Evolutionary conservation across 1,140 invertebrate species (phyloP), one percentile per base, ranked within the genome.

Genomic region (Pygmarrhopalites habei): DNA sequence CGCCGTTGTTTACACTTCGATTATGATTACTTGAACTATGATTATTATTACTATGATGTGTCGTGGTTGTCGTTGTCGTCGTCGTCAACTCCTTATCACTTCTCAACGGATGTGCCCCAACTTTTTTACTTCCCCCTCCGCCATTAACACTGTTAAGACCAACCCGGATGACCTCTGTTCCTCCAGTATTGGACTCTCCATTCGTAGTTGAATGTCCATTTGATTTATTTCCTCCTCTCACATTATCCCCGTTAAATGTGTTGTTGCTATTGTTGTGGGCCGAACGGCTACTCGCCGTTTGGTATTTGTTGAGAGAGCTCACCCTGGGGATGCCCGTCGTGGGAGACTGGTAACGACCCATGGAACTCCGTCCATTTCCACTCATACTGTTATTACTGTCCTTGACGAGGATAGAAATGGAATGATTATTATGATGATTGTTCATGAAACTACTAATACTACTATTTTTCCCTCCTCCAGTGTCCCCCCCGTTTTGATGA

Each of bases 41-140:
- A 19, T n/a, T 32, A 43, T 58, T 44, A 65, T 30, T 26, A n/a
- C n/a, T n/a, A n/a, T n/a, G n/a, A n/a, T n/a, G n/a, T n/a, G n/a
- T n/a, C 41, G 56, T 44, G 17, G 58, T 28, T 26, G 60, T 58
- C 28, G 55, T 14, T 21, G n/a, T 32, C 23, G n/a, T n/a, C n/a
- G n/a, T n/a, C n/a, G 59, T 30, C 47, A 39, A 55, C n/a, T 64
- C 62, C 28, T 61, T 66, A 49, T 49, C 51, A 17, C 44, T 29
- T 41, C 51, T 55, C 15, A 60, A 58, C 63, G 59, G 58, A 60
- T 60, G 58, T 52, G 49, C 14, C 49, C 25, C 10, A 21, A 28
- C 49, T 52, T 52, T 52, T 52, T 52, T 52, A 26, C 49, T 52
- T 3, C n/a, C n/a, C n/a, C 49, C 25, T 17, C 4, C 19, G 5